Evolutionary conservation across 2,113 vertebrate species (phyloP), one percentile per base, ranked within the genome.

Genomic region (Leucopternis melanops): DNA sequence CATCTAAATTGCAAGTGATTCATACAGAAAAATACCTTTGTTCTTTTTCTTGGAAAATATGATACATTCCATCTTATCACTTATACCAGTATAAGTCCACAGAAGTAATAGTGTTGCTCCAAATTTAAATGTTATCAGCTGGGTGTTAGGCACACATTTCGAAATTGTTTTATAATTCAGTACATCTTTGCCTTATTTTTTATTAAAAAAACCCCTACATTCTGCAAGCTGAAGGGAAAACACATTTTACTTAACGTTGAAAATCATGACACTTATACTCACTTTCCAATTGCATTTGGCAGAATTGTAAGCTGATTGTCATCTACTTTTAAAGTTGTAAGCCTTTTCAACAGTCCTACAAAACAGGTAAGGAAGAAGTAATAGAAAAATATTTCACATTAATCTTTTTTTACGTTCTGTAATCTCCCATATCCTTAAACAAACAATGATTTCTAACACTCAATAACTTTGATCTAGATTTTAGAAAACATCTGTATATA

Each of bases 291-390:
- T 75, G 99, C 99, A 79, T 99, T 99, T 92, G 99, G 99, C 97
- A 99, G 98, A 95, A 99, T 98, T 40, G 98, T 99, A 86, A 99
- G 99, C 98, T 99, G 99, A 98, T 99, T 99, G 99, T 99, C 99
- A 96, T 99, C 99, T 88, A 99, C 99, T 98, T 99, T 99, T 85
- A 99, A 97, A 52, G 99, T 99, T 27, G 99, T 99, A 84, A 99
- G 97, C 84, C 99, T 99, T 98, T 99, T 99, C 98, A 99, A 88
- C 98, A 99, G 98, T 90, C 99, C 99, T 99, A 75, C 70, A 80
- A 88, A 81, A 94, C 81, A 94, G 72, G 34, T 8, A 29, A 67
- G 57, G 86, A 15, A 78, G 40, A 78, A 81, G 67, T 5, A 3
- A 57, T 0, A 73, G 62, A 54, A 49, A 9, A 67, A 34, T 13